These are phyloP conservation scores for Siniperca undulata DNA, from an alignment of 2,797 vertebrate species.

Conservation along the genomic window DNA sequence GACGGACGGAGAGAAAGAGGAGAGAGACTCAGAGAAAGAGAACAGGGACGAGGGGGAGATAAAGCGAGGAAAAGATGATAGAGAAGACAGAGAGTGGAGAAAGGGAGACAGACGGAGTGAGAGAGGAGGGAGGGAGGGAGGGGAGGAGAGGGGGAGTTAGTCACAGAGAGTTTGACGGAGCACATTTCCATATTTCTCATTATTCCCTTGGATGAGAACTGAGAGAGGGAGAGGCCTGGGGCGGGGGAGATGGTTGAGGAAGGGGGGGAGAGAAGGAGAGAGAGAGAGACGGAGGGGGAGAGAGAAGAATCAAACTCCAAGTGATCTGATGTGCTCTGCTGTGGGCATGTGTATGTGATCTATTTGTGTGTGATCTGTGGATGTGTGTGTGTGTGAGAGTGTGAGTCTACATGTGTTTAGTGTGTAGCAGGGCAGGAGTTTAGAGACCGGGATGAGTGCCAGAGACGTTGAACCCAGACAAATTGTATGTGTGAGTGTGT, in stretches of 20 bases:
- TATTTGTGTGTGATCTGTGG: constrained; percentile 49
- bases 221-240: constrained; percentile 65
- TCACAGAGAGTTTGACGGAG: constrained; percentile 80
- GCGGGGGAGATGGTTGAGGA: constrained; percentile 44
- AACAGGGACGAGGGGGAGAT: constrained; percentile 43
- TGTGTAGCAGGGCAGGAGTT: constrained; percentile 74
- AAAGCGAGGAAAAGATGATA: constrained; percentile 79
- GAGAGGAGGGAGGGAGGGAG: constrained; percentile 33
- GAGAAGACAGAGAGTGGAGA: constrained; percentile 86
- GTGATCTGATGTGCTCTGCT: constrained; percentile 75
- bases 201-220: constrained; percentile 82
- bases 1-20: constrained; percentile 30
- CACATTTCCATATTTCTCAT: constrained; percentile 86
- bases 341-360: constrained; percentile 71
- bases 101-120: constrained; percentile 79
- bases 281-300: constrained; percentile 7
- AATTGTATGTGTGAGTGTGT: constrained; percentile 42
- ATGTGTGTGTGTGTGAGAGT: constrained; percentile 45
- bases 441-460: constrained; percentile 69
- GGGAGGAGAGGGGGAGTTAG: constrained; percentile 72
- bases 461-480: constrained; percentile 68
- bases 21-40: constrained; percentile 40
- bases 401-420: constrained; percentile 61
- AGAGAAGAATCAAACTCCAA: constrained; percentile 66
- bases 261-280: constrained; percentile 20